Conservation (phyloP, 2,888 invertebrate species). For the Tetragnatha montana region DNA sequence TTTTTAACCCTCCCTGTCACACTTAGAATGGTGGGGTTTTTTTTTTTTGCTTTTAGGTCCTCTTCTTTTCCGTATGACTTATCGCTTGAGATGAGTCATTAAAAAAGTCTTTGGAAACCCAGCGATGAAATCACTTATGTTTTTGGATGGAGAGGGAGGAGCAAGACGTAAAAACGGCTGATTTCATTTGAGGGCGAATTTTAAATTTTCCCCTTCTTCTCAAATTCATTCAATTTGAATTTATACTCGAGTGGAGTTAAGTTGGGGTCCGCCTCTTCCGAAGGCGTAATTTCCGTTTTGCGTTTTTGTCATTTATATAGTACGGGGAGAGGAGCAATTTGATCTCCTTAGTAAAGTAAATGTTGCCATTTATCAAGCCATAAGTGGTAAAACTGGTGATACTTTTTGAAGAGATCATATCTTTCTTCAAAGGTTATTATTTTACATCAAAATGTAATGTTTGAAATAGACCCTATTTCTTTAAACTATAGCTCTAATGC, state of each 20-base stretch:
- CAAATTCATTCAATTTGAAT: conserved; percentile 43
- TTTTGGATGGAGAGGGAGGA: background rate
- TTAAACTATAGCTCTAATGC: background rate
- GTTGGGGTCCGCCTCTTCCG: background rate
- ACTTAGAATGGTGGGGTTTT: background rate
- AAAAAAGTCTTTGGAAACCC: background rate
- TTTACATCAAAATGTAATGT: background rate
- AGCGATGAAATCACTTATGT: conserved; percentile 42
- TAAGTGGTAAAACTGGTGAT: background rate
- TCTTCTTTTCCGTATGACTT: conserved; percentile 25
- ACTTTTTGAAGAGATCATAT: background rate
- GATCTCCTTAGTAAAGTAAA: background rate
- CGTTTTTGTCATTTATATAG: background rate
- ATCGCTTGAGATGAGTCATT: conserved; percentile 20
- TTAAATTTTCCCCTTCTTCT: conserved; percentile 23
- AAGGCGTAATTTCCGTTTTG: background rate
- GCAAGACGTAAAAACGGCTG: conserved; percentile 5
- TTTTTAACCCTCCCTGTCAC: conserved; percentile 26
- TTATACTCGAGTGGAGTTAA: background rate
- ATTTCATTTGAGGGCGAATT: conserved; percentile 9
- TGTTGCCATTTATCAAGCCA: background rate
- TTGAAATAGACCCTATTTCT: background rate
- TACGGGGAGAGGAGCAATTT: background rate
- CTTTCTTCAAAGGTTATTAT: background rate
- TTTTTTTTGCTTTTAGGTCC: background rate